Evolutionary conservation across 1,140 invertebrate genomes (phyloP).

Genomic region (Drosophila willistoni): DNA sequence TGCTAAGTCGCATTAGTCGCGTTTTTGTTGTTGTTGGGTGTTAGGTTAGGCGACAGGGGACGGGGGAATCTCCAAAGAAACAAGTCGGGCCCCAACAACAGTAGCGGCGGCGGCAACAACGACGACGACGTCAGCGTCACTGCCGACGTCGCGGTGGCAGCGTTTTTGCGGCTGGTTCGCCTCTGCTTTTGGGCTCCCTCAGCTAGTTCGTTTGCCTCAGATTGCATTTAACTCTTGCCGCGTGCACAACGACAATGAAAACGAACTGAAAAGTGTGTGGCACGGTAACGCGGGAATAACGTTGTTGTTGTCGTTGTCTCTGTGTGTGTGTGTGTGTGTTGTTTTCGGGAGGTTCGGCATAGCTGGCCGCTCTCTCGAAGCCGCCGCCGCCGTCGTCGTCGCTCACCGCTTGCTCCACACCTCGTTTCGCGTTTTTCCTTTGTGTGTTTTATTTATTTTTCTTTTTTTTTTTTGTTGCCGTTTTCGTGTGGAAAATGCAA

Average conservation of each 20-base stretch:
- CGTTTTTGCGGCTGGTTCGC: constrained; percentile 28
- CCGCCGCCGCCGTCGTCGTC: neutral
- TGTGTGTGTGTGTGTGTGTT: neutral
- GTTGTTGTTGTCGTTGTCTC: constrained; percentile 19
- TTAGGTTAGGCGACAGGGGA: neutral
- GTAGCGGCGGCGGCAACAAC: constrained; percentile 32
- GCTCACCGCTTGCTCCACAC: constrained; percentile 14
- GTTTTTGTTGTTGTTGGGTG: constrained; percentile 46
- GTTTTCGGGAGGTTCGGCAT: constrained; percentile 37
- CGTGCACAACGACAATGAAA: constrained; percentile 63
- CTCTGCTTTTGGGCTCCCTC: constrained; percentile 27
- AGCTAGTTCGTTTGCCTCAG: constrained; percentile 42
- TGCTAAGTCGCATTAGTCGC: constrained; percentile 65
- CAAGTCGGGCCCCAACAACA: constrained; percentile 42
- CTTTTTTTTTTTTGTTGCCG: neutral
- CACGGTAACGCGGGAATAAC: constrained; percentile 44
- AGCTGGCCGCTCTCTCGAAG: constrained; percentile 42
- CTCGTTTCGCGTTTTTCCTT: neutral
- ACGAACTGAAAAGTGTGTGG: constrained; percentile 36
- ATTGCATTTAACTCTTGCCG: constrained; percentile 81
- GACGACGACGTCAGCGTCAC: constrained; percentile 9
- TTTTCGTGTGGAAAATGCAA: constrained; percentile 45
- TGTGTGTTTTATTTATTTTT: constrained; percentile 31
- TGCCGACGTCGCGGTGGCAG: constrained; percentile 5
- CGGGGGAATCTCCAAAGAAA: constrained; percentile 47